Evolutionary conservation across 2,113 vertebrate genomes (phyloP).

Genomic region (Lates calcarifer): DNA sequence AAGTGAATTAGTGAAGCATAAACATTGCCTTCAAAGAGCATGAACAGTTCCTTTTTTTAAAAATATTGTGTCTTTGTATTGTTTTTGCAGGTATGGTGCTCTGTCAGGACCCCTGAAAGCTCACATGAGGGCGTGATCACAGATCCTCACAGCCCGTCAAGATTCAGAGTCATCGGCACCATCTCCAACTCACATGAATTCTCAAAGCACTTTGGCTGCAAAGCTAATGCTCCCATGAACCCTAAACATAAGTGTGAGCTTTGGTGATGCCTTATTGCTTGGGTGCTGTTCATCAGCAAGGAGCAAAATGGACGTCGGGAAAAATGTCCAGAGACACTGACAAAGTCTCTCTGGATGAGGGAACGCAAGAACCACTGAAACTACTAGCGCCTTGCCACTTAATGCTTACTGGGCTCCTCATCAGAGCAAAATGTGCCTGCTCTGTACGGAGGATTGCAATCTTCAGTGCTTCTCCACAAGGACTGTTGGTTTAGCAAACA

Average conservation of each 20-base stretch:
- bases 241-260: constrained; percentile 94
- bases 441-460: constrained; percentile 30
- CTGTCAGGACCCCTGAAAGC: constrained; percentile 94
- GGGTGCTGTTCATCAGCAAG: background rate
- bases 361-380: constrained; percentile 61
- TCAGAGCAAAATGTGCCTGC: constrained; percentile 46
- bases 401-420: constrained; percentile 49
- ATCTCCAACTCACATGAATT: constrained; percentile 95
- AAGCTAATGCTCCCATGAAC: constrained; percentile 91
- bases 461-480: constrained; percentile 26
- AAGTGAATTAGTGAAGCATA: no score
- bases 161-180: constrained; percentile 94
- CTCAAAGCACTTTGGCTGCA: constrained; percentile 91
- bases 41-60: no score
- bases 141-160: constrained; percentile 95
- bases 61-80: background rate
- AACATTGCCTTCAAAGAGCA: no score
- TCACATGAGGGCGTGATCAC: constrained; percentile 96
- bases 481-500: constrained; percentile 22
- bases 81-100: constrained; percentile 93
- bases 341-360: constrained; percentile 30
- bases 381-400: constrained; percentile 43
- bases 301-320: constrained; percentile 6
- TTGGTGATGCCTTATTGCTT: constrained; percentile 85
- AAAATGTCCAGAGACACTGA: constrained; percentile 1